Evolutionary conservation across 2,797 vertebrate species (phyloP).

Genomic region (Coranthus polyacanthus): DNA sequence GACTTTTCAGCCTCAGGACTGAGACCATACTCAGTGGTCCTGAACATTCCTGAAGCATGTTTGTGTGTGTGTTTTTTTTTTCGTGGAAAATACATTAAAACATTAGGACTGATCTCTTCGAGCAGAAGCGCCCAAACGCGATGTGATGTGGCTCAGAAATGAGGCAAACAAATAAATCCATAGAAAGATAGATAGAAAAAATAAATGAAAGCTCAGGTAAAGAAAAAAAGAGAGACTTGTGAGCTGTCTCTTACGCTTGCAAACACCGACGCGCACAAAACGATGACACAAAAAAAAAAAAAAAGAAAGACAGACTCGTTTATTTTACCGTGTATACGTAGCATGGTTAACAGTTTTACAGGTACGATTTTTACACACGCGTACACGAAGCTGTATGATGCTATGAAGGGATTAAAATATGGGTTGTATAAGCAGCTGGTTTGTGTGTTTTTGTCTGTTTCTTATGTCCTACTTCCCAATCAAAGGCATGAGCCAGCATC

Average conservation of each 20-base stretch:
- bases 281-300: no score
- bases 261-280: no score
- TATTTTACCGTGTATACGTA: no score
- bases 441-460: conserved; percentile 23
- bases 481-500: conserved; percentile 36
- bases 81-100: conserved; percentile 17
- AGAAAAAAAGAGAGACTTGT: no score
- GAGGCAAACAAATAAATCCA: conserved; percentile 3
- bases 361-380: no score
- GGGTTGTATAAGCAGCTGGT: conserved; percentile 18
- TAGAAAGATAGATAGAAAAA: no score
- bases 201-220: no score
- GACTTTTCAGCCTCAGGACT: conserved; percentile 45
- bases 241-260: no score
- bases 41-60: conserved; percentile 37
- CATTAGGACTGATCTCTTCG: conserved; percentile 16
- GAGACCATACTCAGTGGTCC: conserved; percentile 26
- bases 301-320: no score
- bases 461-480: conserved; percentile 45
- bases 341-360: no score
- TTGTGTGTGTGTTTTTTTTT: conserved; percentile 20
- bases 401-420: conserved; percentile 17
- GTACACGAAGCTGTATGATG: conserved; percentile 14
- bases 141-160: conserved; percentile 4
- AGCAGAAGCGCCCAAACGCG: conserved; percentile 5